Base-by-base conservation (phyloP, 2,888 invertebrate species). In the Lasioglossum villosulum region DNA sequence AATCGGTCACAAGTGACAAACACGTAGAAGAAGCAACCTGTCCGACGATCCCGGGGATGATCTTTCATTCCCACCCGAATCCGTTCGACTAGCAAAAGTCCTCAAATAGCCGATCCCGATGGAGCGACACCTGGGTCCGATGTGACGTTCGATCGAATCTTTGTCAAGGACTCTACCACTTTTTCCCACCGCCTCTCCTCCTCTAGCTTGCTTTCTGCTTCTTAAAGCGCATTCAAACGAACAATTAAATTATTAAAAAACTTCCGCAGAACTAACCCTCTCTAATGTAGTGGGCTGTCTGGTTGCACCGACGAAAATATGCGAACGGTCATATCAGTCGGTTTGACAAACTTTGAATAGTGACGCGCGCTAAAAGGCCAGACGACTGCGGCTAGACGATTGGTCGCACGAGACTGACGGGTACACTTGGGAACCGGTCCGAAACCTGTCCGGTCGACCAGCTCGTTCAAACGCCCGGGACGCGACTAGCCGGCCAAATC, bases 401-500 rank as follows among this genome's bases (percentile, higher is more conserved):
- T 84, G 91, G 85, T 86, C 87, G 86, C 82, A 81, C 82, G 84
- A 84, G 83, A 90, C 85, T 91, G 88, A 27, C 83, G 88, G 84
- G 63, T n/a, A 78, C 81, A 83, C 84, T 88, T 84, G 73, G 87
- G 78, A 86, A 84, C 77, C 87, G 84, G 84, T 72, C 82, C 89
- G 89, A 82, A 88, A 87, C 82, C 85, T 82, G 86, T 88, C 85
- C 89, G 90, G 82, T 79, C 89, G 86, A 89, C 76, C 87, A 95
- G 95, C 95, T 92, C 91, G 90, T 90, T 90, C 94, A 93, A 96
- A 96, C 96, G 96, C 94, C 96, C 96, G 96, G 94, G 94, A 93
- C 93, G 93, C 93, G 93, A 92, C 93, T 92, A 93, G 93, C 92
- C 92, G 93, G 94, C 95, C 94, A 95, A 95, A 94, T 94, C 92